phyloP scores from a whole-genome alignment of 2,113 vertebrate genomes.

The Paratilapia polleni region DNA sequence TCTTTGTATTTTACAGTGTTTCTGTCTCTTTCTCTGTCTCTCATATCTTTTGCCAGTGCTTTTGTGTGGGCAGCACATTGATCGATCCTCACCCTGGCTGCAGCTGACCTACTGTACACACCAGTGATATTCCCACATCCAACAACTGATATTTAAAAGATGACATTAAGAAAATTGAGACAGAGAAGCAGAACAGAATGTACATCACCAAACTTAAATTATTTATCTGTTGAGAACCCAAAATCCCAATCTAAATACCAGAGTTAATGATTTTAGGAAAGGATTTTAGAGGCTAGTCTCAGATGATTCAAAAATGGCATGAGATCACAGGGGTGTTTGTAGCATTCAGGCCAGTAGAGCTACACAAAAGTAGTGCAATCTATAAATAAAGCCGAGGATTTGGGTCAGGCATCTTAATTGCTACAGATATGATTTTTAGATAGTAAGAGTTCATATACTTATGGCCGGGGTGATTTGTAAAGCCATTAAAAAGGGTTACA shows the following conservation, averaged over 20 bases:
- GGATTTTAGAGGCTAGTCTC: neutral
- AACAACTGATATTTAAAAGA: conserved; percentile 25
- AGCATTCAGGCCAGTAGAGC: conserved; percentile 26
- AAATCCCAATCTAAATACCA: neutral
- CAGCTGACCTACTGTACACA: conserved; percentile 40
- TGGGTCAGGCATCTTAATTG: conserved; percentile 24
- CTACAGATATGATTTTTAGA: neutral
- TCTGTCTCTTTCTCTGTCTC: conserved; percentile 5
- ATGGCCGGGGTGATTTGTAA: neutral
- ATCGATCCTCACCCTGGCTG: conserved; percentile 41
- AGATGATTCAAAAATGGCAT: neutral
- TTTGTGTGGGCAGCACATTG: conserved; percentile 51
- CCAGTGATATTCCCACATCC: conserved; percentile 21
- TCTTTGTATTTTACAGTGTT: neutral
- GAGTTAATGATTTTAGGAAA: neutral
- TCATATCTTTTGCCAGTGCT: conserved; percentile 4
- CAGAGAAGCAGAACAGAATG: neutral
- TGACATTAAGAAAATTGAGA: conserved; percentile 10
- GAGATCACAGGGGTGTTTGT: conserved; percentile 9
- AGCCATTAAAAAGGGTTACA: neutral
- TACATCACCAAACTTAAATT: neutral
- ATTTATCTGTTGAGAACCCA: neutral
- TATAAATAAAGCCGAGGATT: conserved; percentile 51
- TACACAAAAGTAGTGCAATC: conserved; percentile 37
- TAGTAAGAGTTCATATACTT: neutral